Base-by-base conservation (phyloP, 1,140 invertebrate species). In the Brachionus sp. region DNA sequence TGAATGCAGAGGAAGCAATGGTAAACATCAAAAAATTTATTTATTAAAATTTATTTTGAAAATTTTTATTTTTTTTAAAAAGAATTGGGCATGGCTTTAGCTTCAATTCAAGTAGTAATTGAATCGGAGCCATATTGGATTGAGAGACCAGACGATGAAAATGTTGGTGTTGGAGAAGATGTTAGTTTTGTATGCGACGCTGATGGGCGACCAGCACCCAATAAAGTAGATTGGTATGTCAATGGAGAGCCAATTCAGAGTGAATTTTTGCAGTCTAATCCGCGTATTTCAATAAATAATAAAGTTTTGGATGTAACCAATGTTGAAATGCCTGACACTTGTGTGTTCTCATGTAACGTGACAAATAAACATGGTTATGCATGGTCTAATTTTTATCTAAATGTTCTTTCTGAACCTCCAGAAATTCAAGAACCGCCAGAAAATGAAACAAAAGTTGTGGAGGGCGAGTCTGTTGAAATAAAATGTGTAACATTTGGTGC, bases 301-400 rank as follows among this genome's bases (percentile, higher is more conserved):
- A 88, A 95, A 87, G 92, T 91, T 42, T 94, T 99, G 53, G 91
- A 92, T 2, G 94, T 98, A 84, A 91, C 92, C 12, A 93, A 93
- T 85, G 89, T 99, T 19, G 90, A 91, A 16, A 96, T 95, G 88
- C 86, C 91, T 50, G 98, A 99, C 88, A 97, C 96, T 5, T 96
- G 95, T 83, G 98, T 98, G 88, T 96, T 97, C 87, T 96, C 98
- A 66, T 99, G 97, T 89, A 99, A 99, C 90, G 97, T 96, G 0
- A 97, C 96, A 83, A 99, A 98, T 88, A 93, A 93, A n/a, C 91
- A 95, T 85, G 97, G 97, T 37, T 99, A 98, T 89, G 94, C 98
- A 12, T 99, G 97, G 90, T 95, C 95, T 87, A 96, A 99, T 91
- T 94, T 98, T 53, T 98, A 95, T 86, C 92, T 99, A 5, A 99